phyloP scores from a whole-genome alignment of 2,113 vertebrate genomes.

The Donacobius atricapilla region DNA sequence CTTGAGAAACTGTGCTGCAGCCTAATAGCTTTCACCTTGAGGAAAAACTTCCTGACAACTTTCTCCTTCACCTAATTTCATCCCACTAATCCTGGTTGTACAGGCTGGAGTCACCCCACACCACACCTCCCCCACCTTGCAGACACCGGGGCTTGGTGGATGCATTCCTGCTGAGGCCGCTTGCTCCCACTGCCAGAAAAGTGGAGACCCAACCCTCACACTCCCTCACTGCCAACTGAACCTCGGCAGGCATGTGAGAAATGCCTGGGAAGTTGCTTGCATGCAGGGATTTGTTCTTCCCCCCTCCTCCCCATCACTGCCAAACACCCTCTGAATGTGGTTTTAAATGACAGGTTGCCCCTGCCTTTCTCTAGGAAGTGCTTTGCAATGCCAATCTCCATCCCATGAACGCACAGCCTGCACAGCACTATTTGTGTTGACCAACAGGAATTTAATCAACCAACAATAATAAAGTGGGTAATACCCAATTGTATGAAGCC shows the following conservation, averaged over 20 bases:
- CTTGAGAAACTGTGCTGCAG: not conserved
- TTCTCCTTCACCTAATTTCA: conserved; percentile 34
- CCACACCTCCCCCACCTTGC: not conserved
- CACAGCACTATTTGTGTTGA: conserved; percentile 62
- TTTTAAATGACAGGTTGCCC: conserved; percentile 1
- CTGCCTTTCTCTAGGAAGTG: conserved; percentile 13
- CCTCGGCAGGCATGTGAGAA: not conserved
- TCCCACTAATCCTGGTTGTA: conserved; percentile 12
- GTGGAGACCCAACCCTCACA: not conserved
- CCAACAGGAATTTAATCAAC: conserved; percentile 68
- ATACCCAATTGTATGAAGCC: conserved; percentile 59
- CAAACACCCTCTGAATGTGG: not conserved
- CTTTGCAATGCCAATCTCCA: conserved; percentile 31
- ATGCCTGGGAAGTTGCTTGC: not conserved
- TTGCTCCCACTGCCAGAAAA: not conserved
- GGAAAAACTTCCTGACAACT: not conserved
- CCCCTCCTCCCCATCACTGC: not conserved
- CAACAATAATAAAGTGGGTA: conserved; percentile 67
- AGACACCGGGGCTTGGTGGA: not conserved
- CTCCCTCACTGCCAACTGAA: not conserved
- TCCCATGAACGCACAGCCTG: not conserved
- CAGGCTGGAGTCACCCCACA: not conserved
- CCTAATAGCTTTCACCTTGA: conserved; percentile 37
- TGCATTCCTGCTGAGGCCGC: not conserved
- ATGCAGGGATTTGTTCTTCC: not conserved